Evolutionary conservation across 2,888 invertebrate genomes (phyloP).

Genomic region (Nudaria mundana): DNA sequence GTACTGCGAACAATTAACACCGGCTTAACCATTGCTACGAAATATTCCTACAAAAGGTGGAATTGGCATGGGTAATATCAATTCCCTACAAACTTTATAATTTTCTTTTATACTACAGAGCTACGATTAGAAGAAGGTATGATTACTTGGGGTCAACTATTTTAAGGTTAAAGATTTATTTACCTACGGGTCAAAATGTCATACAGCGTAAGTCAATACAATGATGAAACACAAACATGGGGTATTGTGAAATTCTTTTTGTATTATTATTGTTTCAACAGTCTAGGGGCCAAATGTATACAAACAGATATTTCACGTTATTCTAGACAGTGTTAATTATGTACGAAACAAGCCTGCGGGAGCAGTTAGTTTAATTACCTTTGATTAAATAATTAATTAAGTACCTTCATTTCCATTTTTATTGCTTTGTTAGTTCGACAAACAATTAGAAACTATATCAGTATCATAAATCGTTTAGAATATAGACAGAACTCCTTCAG

Average conservation of each 20-base stretch:
- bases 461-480: no score
- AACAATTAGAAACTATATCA: not conserved
- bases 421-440: no score
- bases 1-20: conserved; percentile 84
- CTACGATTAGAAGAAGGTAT: conserved; percentile 10
- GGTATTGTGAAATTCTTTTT: conserved; percentile 23
- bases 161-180: conserved; percentile 11
- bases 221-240: conserved; percentile 25
- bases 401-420: no score
- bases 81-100: conserved; percentile 20
- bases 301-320: conserved; percentile 18
- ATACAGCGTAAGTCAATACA: conserved; percentile 25
- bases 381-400: no score
- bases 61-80: conserved; percentile 38
- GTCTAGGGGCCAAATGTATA: conserved; percentile 25
- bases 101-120: conserved; percentile 12
- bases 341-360: conserved; percentile 27
- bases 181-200: conserved; percentile 19
- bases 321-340: conserved; percentile 30
- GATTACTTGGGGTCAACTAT: conserved; percentile 7
- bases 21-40: conserved; percentile 55
- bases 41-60: conserved; percentile 24
- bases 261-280: conserved; percentile 24
- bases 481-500: no score
- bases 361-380: no score